Evolutionary conservation across 2,888 invertebrate genomes (phyloP), one percentile per base, ranked within the genome.

Genomic region (Chydorus sphaericus): DNA sequence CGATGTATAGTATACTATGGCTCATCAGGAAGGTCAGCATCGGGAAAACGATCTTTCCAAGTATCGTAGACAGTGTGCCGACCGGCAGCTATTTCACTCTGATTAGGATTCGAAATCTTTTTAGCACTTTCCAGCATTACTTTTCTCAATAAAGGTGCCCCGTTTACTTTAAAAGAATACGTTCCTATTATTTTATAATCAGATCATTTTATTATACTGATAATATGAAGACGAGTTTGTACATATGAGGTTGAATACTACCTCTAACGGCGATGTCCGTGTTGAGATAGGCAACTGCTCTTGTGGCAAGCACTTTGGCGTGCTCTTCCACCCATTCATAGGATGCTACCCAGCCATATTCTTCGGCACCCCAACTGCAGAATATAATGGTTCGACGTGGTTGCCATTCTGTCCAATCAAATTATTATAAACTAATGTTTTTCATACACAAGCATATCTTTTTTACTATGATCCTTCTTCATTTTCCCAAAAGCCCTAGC

Each of bases 81-180:
- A 1, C 64, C 64, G 4, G 58, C 60, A 2, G 48, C 59, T 4
- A 64, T 59, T 55, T 69, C 67, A 0, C 55, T 58, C 1, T 60
- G 58, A 57, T 67, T 63, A 4, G 69, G 69, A 59, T 69, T 66
- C 2, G 64, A 61, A 10, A 69, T 62, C 62, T 62, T 62, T 59
- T 69, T 70, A 8, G 73, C 64, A 8, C 69, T 68, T 7, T 68
- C 67, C 52, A 65, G 67, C 14, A 70, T 61, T 3, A 65, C 62
- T 44, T 68, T 60, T 58, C 67, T 65, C 23, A 73, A 59, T 26
- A 68, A 58, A 4, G 72, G 72, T 23, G 39, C 55, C 5, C 33
- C 33, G 29, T 20, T 37, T 20, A 18, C 57, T 33, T 18, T 18
- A 18, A 57, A 38, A 7, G 57, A 48, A 36, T 48, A 55, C 29